Conservation (phyloP, 2,113 vertebrate species). For the Diphyllodes magnificus region DNA sequence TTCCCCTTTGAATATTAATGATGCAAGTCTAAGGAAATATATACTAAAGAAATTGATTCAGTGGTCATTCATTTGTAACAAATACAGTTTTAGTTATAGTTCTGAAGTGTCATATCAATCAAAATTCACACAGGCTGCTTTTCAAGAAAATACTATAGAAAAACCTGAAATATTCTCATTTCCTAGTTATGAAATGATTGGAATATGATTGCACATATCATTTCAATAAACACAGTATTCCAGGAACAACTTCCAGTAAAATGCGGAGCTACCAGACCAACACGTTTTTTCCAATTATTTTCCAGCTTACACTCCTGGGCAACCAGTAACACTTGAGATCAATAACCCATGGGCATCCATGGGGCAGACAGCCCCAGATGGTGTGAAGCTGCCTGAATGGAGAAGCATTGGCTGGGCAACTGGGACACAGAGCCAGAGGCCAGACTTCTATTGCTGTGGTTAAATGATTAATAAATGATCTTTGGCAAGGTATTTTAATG, state of each 20-base stretch:
- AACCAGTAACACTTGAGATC: not conserved
- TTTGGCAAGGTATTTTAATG: not conserved
- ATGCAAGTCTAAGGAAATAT: slow-evolving; percentile 42
- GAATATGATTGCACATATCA: not conserved
- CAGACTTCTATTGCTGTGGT: not conserved
- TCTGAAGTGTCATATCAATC: slow-evolving; percentile 26
- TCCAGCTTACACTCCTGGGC: not conserved
- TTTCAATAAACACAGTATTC: not conserved
- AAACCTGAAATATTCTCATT: not conserved
- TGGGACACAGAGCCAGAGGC: not conserved
- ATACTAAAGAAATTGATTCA: slow-evolving; percentile 42
- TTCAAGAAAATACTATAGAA: not conserved
- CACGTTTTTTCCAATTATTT: not conserved
- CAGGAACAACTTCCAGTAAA: not conserved
- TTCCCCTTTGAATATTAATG: slow-evolving; percentile 39
- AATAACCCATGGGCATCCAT: not conserved
- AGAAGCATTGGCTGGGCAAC: not conserved
- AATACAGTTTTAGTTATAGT: slow-evolving; percentile 32
- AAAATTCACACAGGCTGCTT: slow-evolving; percentile 29
- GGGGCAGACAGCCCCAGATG: not conserved
- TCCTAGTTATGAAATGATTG: not conserved
- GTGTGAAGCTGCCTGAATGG: not conserved
- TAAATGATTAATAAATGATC: not conserved
- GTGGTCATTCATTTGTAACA: slow-evolving; percentile 36
- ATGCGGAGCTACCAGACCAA: not conserved